Evolutionary conservation across 64 coral and sea anemone species (phyloP).

Genomic region (Montipora foliosa): DNA sequence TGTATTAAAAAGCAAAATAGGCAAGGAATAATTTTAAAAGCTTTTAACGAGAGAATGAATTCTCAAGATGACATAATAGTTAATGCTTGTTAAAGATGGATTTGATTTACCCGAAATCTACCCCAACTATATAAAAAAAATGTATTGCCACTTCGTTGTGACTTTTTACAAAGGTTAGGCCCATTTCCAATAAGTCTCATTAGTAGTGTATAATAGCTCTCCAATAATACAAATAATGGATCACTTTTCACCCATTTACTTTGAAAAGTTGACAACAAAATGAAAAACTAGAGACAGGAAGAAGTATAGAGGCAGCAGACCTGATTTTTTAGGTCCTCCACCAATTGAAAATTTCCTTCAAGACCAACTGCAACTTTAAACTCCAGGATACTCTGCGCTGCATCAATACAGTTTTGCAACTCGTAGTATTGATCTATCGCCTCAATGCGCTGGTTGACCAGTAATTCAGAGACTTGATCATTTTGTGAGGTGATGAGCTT

Average conservation of each 20-base stretch:
- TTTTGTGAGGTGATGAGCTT: slow-evolving; percentile 5
- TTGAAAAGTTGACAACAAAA: too few species aligned
- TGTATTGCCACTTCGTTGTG: too few species aligned
- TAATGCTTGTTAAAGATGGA: too few species aligned
- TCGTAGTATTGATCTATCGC: slow-evolving; percentile 38
- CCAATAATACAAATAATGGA: too few species aligned
- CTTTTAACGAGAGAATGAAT: too few species aligned
- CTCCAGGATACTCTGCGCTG: slow-evolving; percentile 29
- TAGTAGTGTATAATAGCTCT: too few species aligned
- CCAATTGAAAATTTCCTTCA: slow-evolving; percentile 33
- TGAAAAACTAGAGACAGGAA: neutral
- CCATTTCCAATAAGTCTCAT: too few species aligned
- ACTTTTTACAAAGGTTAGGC: too few species aligned
- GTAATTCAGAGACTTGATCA: neutral
- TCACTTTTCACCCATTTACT: too few species aligned
- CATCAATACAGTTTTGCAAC: slow-evolving; percentile 12
- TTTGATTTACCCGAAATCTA: too few species aligned
- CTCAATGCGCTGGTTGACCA: neutral
- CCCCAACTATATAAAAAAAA: too few species aligned
- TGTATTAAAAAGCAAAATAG: neutral
- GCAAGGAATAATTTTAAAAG: neutral
- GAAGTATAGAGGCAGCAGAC: neutral
- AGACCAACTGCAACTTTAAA: slow-evolving; percentile 31
- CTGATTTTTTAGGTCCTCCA: slow-evolving; percentile 34
- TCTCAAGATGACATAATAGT: too few species aligned